Evolutionary conservation across 1,140 invertebrate species (phyloP).

Genomic region (Ceratina australensis): DNA sequence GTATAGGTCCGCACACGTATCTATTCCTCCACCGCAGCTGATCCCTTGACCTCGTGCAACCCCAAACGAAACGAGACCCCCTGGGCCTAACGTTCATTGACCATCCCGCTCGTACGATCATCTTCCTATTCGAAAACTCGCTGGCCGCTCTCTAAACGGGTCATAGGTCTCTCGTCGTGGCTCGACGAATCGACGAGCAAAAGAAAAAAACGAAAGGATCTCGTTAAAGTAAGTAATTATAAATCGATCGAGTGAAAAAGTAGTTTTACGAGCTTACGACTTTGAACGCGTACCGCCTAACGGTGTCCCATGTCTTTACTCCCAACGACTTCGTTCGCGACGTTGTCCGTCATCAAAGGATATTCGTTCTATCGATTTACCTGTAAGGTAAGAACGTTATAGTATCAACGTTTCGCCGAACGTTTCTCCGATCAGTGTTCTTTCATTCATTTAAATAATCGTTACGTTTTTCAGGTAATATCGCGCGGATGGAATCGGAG

Average conservation of each 20-base stretch:
- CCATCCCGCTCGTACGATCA: constrained; percentile 42
- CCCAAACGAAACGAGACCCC: constrained; percentile 64
- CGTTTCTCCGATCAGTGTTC: too few relatives aligned
- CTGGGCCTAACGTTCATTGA: constrained; percentile 63
- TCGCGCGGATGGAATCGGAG: not conserved
- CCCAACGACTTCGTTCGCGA: constrained; percentile 17
- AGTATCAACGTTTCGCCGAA: too few relatives aligned
- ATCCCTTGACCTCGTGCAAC: constrained; percentile 75
- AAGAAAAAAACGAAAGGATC: too few relatives aligned
- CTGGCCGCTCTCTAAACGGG: too few relatives aligned
- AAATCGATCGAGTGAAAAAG: too few relatives aligned
- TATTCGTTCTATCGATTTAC: too few relatives aligned
- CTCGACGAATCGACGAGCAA: not conserved
- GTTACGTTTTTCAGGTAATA: too few relatives aligned
- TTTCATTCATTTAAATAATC: too few relatives aligned
- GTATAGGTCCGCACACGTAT: constrained; percentile 47
- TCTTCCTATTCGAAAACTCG: not conserved
- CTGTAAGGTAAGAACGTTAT: too few relatives aligned
- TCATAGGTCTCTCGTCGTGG: too few relatives aligned
- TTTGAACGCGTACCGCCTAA: constrained; percentile 41
- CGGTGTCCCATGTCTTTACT: constrained; percentile 14
- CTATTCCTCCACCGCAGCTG: constrained; percentile 70
- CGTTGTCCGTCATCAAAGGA: not conserved
- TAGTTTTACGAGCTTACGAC: constrained; percentile 29
- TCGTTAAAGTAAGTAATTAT: too few relatives aligned